Evolutionary conservation across 2,888 invertebrate genomes (phyloP).

Genomic region (Diplolepis rosae): DNA sequence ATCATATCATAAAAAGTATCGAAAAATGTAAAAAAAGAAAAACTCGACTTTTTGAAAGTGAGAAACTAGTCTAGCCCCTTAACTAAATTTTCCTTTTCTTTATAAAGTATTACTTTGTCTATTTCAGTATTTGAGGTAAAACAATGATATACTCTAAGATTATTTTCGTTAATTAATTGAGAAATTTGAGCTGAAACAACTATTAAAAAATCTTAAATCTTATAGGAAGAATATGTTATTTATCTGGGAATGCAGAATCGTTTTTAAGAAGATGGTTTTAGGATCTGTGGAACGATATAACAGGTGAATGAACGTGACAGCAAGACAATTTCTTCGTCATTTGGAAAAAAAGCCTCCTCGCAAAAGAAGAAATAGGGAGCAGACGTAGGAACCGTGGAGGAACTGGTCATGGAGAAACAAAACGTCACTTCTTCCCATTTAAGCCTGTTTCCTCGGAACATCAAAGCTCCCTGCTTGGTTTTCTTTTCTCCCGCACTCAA

Average conservation of each 20-base stretch:
- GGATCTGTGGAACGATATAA: neutral
- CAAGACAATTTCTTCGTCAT: slow-evolving; percentile 41
- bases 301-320: slow-evolving; percentile 32
- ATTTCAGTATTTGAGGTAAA: too few species aligned
- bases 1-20: too few species aligned
- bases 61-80: too few species aligned
- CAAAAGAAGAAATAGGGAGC: slow-evolving; percentile 36
- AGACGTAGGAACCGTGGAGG: slow-evolving; percentile 48
- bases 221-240: too few species aligned
- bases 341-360: slow-evolving; percentile 37
- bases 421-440: slow-evolving; percentile 52
- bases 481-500: slow-evolving; percentile 39
- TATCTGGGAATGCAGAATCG: neutral
- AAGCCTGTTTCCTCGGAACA: slow-evolving; percentile 52
- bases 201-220: too few species aligned
- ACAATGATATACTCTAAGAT: too few species aligned
- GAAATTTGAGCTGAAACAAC: too few species aligned
- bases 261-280: slow-evolving; percentile 1
- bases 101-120: too few species aligned
- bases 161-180: too few species aligned
- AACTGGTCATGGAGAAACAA: slow-evolving; percentile 46
- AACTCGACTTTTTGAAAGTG: too few species aligned
- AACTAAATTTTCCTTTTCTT: too few species aligned
- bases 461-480: slow-evolving; percentile 45
- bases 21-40: too few species aligned